These are phyloP conservation scores for Calonectris borealis DNA, from an alignment of 2,113 vertebrate genomes.

Conservation along the genomic window DNA sequence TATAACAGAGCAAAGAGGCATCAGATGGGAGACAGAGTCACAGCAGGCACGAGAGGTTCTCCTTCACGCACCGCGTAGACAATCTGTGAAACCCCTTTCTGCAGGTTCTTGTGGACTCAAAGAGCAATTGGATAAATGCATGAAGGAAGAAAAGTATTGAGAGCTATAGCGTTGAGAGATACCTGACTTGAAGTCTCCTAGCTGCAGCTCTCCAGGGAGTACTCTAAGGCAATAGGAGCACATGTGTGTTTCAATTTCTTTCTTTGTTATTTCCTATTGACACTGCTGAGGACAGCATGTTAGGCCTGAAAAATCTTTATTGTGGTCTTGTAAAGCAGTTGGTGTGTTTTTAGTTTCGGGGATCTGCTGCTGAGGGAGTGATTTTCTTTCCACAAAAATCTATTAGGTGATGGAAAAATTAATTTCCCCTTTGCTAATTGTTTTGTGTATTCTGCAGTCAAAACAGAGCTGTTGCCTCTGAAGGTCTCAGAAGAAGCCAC, in stretches of 20 bases:
- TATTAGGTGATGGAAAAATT: not conserved
- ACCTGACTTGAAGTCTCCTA: too few species aligned
- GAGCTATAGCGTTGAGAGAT: not conserved
- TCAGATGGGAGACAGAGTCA: not conserved
- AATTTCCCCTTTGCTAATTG: not conserved
- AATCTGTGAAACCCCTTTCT: not conserved
- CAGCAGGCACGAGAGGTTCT: not conserved
- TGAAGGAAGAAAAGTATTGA: not conserved
- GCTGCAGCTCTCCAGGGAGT: not conserved
- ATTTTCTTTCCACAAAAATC: not conserved
- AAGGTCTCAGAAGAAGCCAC: not conserved
- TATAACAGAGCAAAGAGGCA: not conserved
- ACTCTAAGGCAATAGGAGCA: not conserved
- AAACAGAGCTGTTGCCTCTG: not conserved
- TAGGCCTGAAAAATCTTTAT: too few species aligned
- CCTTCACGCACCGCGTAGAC: rapidly evolving
- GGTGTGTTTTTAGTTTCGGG: not conserved
- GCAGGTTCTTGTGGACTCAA: not conserved
- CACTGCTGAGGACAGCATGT: not conserved
- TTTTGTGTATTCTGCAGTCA: not conserved
- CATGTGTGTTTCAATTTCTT: not conserved
- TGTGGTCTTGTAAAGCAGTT: not conserved
- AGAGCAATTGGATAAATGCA: not conserved
- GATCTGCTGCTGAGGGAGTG: not conserved
- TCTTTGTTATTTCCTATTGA: not conserved